phyloP scores from a whole-genome alignment of 2,888 invertebrate genomes.

The Hydraecia micacea region DNA sequence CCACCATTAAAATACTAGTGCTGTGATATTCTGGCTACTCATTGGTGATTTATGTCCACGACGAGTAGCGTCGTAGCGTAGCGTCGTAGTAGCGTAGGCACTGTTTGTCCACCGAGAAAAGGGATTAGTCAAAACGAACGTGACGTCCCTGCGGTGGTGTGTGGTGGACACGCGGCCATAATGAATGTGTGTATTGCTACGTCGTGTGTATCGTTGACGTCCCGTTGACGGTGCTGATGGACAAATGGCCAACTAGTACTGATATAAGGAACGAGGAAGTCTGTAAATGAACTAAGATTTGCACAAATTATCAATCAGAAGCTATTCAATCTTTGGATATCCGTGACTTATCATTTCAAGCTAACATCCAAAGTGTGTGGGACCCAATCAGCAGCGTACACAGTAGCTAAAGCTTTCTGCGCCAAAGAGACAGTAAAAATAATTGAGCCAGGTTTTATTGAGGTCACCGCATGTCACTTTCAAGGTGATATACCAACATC shows the following conservation, averaged over 20 bases:
- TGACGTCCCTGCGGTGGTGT: too few species aligned
- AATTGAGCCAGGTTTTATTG: not conserved
- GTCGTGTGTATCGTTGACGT: too few species aligned
- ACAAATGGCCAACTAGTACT: not conserved
- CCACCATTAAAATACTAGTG: too few species aligned
- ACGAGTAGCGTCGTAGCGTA: too few species aligned
- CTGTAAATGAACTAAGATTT: not conserved
- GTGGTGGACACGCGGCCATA: too few species aligned
- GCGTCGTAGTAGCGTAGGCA: too few species aligned
- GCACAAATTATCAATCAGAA: not conserved
- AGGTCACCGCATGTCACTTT: conserved; percentile 5
- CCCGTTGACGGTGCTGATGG: not conserved
- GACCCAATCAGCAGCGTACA: not conserved
- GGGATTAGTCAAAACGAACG: too few species aligned
- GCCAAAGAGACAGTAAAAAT: not conserved
- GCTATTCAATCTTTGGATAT: not conserved
- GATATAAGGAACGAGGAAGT: not conserved
- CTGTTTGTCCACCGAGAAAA: too few species aligned
- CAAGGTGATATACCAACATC: conserved; percentile 14
- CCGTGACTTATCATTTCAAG: not conserved
- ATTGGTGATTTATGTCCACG: not conserved
- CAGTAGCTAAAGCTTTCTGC: not conserved
- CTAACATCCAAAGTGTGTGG: not conserved
- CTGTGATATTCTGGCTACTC: not conserved
- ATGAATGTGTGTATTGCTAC: too few species aligned